phyloP scores from a whole-genome alignment of 2,888 invertebrate genomes.

The Athalia circularis region DNA sequence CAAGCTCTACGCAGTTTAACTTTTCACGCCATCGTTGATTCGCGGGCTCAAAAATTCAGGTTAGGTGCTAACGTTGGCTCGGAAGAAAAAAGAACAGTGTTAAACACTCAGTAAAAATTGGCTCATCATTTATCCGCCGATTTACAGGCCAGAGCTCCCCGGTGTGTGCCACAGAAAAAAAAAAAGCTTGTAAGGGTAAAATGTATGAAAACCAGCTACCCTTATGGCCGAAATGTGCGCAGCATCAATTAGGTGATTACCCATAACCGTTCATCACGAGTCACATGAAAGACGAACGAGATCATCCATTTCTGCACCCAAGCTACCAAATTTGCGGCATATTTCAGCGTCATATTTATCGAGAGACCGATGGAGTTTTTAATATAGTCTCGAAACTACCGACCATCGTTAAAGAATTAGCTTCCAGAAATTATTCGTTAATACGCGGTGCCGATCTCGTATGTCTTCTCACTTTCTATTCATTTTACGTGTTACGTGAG shows the following conservation, averaged over 20 bases:
- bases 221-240: neutral
- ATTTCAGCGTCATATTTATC: constrained; percentile 14
- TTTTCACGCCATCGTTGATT: constrained; percentile 14
- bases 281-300: neutral
- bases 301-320: constrained; percentile 28
- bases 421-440: neutral
- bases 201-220: neutral
- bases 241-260: constrained; percentile 33
- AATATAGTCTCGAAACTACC: neutral
- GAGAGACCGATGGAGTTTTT: constrained; percentile 34
- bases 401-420: neutral
- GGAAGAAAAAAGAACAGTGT: constrained; percentile 16
- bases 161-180: constrained; percentile 28
- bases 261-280: constrained; percentile 37
- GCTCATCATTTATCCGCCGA: constrained; percentile 29
- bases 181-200: constrained; percentile 3
- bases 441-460: constrained; percentile 4
- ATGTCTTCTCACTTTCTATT: neutral
- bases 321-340: neutral
- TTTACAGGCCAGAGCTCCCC: constrained; percentile 9
- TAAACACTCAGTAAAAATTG: constrained; percentile 37
- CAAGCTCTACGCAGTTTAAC: constrained; percentile 20
- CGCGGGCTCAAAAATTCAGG: neutral
- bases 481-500: neutral
- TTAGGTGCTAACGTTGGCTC: neutral